Evolutionary conservation across 2,888 invertebrate species (phyloP), one percentile per base, ranked within the genome.

Genomic region (Zootermopsis nevadensis): DNA sequence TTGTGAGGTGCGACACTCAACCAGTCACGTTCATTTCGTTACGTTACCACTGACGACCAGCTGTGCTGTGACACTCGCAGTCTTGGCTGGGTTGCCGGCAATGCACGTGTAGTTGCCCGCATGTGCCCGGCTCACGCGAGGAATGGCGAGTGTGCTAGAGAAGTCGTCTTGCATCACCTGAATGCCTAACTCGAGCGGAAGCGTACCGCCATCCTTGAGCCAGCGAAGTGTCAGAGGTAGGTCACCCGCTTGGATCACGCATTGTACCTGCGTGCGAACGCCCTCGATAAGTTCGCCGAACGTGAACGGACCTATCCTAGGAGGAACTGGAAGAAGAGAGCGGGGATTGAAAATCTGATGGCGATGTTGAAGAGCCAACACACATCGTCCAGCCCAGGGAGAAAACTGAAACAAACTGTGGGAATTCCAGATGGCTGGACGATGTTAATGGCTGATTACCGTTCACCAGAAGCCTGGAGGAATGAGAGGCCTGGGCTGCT

Each of bases 221-320:
- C 91, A 91, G 53, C 86, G 86, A 82, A 91, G 88, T 81, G 87
- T 87, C 79, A 91, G 88, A 30, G 91, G 91, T 42, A 89, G 88
- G 86, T 91, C 91, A 4, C 91, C 91, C 82, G 89, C 89, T 86
- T 89, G 89, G 84, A 90, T 89, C 33, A 89, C 89, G 87, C 91
- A 91, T 84, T 90, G 88, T 35, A 89, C 86, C 87, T 88, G 87
- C 86, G 90, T 84, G 74, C 86, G 85, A 42, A 86, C 86, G 69
- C 86, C 86, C 83, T 86, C 86, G 80, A 86, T 86, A 82, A 88
- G 86, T 84, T 87, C 87, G 79, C 87, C 87, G 83, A 87, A 87
- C 38, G 87, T 86, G 85, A 88, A 87, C 69, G 87, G 87, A 79
- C 87, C 87, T 86, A 88, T 86, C 86, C 87, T 85, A 84, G 86